Evolutionary conservation across 2,113 vertebrate species (phyloP).

Genomic region (Morone chrysops): DNA sequence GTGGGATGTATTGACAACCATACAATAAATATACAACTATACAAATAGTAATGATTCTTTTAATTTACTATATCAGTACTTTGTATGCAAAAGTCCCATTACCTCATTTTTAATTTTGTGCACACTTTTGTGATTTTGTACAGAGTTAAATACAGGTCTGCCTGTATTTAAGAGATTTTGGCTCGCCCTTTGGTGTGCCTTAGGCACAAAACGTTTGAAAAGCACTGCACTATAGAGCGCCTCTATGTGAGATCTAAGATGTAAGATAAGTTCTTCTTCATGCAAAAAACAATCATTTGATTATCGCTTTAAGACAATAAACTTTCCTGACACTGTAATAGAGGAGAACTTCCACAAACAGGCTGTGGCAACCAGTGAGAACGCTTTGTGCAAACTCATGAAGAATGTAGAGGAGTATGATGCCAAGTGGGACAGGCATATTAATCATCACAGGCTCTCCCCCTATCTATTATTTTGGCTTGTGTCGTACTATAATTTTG

Average conservation of each 20-base stretch:
- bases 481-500: neutral
- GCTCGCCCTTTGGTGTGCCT: no score
- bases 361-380: slow-evolving; percentile 6
- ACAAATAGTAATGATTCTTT: no score
- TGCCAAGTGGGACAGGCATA: slow-evolving; percentile 5
- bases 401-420: slow-evolving; percentile 6
- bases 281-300: neutral
- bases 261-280: neutral
- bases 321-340: neutral
- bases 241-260: neutral
- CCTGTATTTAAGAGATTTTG: no score
- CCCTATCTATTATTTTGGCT: slow-evolving; percentile 20
- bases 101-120: no score
- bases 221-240: neutral
- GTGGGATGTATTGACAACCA: no score
- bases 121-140: no score
- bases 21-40: no score
- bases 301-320: slow-evolving; percentile 1
- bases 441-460: slow-evolving; percentile 13
- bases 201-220: no score
- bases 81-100: no score
- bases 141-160: no score
- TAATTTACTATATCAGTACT: no score
- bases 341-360: neutral
- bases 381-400: neutral